A percentile compares a stretch with the other conserved stretches of the same genome.
phyloP scores from a whole-genome alignment of 2,797 vertebrate species.

The Salarias fasciatus region DNA sequence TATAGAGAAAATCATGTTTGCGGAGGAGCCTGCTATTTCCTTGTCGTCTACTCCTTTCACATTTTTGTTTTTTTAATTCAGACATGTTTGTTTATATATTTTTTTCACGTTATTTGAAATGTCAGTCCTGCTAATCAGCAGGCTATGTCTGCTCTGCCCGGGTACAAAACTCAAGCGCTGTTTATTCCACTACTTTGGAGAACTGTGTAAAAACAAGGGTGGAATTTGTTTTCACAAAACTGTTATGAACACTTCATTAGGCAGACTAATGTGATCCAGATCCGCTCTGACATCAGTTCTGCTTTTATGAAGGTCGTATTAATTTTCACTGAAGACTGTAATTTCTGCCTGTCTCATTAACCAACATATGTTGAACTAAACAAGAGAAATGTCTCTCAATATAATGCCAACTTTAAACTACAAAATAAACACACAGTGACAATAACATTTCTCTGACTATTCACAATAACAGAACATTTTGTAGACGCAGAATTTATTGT shows the following conservation, averaged over 20 bases:
- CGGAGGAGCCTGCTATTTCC: slow-evolving; percentile 1
- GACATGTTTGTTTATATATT: slow-evolving; percentile 8
- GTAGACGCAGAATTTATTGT: too few species aligned
- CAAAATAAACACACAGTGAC: too few species aligned
- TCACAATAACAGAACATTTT: too few species aligned
- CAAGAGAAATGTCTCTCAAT: too few species aligned
- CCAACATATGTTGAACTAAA: too few species aligned
- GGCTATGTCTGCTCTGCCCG: slow-evolving; percentile 1
- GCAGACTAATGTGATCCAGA: too few species aligned
- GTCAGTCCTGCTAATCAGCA: not conserved
- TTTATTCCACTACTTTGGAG: slow-evolving; percentile 13
- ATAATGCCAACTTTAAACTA: too few species aligned
- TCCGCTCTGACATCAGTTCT: too few species aligned
- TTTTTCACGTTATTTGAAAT: not conserved
- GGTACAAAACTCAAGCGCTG: not conserved
- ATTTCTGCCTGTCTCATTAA: too few species aligned
- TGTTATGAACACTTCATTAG: too few species aligned
- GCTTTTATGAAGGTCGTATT: too few species aligned
- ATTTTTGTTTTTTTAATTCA: slow-evolving; percentile 19
- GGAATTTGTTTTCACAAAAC: not conserved
- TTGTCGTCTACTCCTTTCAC: slow-evolving; percentile 1
- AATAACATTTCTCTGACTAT: not conserved
- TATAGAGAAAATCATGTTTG: slow-evolving; percentile 15
- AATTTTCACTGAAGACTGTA: too few species aligned
- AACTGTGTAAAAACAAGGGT: not conserved